A percentile compares a stretch with the other conserved stretches of the same genome.
These are phyloP conservation scores for Capitulum mitella DNA, from an alignment of 2,888 invertebrate genomes.

Conservation along the genomic window DNA sequence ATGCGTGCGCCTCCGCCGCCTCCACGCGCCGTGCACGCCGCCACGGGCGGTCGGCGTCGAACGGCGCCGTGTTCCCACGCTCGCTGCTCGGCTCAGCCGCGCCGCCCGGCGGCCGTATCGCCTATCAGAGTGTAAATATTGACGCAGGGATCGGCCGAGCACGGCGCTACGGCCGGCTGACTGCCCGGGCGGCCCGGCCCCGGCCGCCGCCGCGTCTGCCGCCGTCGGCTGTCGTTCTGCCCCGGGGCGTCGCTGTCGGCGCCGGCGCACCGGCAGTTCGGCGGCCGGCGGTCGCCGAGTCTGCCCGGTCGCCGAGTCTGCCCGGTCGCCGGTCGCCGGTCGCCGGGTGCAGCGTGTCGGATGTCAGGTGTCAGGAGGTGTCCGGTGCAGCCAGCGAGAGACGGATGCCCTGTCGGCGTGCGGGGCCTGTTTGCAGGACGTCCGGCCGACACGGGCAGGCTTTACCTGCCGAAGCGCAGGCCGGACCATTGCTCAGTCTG, in stretches of 20 bases:
- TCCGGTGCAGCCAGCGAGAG: neutral
- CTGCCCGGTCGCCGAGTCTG: too few species aligned
- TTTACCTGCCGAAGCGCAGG: neutral
- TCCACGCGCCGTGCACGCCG: neutral
- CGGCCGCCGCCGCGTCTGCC: neutral
- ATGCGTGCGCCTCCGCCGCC: neutral
- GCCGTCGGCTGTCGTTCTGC: neutral
- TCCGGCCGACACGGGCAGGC: neutral
- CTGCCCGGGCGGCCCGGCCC: too few species aligned
- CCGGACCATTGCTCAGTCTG: neutral
- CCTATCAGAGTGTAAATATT: conserved; percentile 1
- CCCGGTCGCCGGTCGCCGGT: too few species aligned
- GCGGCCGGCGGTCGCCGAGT: too few species aligned
- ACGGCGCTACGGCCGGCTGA: neutral
- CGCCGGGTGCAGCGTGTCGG: too few species aligned
- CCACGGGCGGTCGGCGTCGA: neutral
- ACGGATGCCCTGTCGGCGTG: neutral
- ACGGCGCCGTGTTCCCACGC: neutral
- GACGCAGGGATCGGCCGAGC: neutral
- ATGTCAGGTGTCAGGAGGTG: too few species aligned
- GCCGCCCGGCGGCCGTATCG: neutral
- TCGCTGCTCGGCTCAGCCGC: neutral
- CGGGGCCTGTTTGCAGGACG: too few species aligned
- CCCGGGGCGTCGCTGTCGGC: neutral
- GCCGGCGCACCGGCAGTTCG: neutral